Percentiles rank a stretch among this genome's conserved stretches.
These are phyloP conservation scores for Cantharis rufa DNA, from an alignment of 2,888 invertebrate genomes.

Conservation along the genomic window DNA sequence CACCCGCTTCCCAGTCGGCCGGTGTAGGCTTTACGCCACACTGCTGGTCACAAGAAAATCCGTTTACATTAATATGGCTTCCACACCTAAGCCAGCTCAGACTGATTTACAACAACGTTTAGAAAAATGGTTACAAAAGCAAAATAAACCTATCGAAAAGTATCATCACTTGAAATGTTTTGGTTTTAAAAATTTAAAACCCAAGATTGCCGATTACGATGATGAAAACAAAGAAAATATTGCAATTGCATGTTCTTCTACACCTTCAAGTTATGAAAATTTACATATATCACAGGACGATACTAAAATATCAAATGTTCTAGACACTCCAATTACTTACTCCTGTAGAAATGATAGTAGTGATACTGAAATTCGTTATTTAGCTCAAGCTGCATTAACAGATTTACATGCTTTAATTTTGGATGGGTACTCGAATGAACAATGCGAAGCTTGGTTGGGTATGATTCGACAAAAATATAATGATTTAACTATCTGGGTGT, in stretches of 20 bases:
- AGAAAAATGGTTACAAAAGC: conserved; percentile 59
- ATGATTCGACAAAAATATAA: conserved; percentile 58
- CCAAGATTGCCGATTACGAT: conserved; percentile 34
- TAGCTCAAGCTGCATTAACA: conserved; percentile 58
- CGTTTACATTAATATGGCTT: not conserved
- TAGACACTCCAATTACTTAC: conserved; percentile 44
- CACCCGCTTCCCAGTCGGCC: too few species aligned
- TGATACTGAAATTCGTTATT: conserved; percentile 29
- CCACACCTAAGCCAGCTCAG: not conserved
- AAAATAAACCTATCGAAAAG: conserved; percentile 57
- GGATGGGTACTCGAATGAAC: conserved; percentile 62
- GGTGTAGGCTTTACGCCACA: too few species aligned
- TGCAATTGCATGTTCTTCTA: conserved; percentile 51
- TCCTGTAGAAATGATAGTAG: conserved; percentile 39
- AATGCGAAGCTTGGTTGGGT: conserved; percentile 62
- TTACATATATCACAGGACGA: conserved; percentile 38
- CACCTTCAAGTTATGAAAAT: conserved; percentile 47
- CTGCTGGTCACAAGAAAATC: too few species aligned
- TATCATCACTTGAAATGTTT: conserved; percentile 63
- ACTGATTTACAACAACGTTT: conserved; percentile 56
- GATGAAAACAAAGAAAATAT: conserved; percentile 62
- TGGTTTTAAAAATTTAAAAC: conserved; percentile 26
- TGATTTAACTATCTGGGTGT: too few species aligned
- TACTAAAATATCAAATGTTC: not conserved
- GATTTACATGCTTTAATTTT: conserved; percentile 59